These are phyloP conservation scores for Aculops lycopersici DNA, from an alignment of 1,140 invertebrate genomes.

Conservation along the genomic window DNA sequence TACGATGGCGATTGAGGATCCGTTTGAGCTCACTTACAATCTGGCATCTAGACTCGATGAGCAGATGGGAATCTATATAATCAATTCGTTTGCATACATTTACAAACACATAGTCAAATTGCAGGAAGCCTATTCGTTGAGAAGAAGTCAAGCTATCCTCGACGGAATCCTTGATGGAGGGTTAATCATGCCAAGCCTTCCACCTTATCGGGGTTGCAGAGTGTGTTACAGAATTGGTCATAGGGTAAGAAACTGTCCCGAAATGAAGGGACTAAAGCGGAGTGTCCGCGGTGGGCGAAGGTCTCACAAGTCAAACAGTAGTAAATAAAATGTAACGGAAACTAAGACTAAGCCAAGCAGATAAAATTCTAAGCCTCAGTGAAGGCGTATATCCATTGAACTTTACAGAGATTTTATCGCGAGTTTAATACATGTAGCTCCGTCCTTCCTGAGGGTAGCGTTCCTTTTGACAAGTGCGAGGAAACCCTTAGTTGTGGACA, in stretches of 20 bases:
- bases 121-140: conserved; percentile 12
- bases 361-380: no score
- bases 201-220: conserved; percentile 23
- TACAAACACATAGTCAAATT: conserved; percentile 18
- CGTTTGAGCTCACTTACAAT: conserved; percentile 26
- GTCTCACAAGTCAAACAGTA: no score
- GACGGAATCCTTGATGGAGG: conserved; percentile 17
- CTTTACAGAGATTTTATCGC: no score
- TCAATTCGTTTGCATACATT: conserved; percentile 10
- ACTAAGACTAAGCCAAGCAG: no score
- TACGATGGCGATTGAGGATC: conserved; percentile 26
- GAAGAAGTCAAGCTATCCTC: neutral
- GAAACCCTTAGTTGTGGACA: no score
- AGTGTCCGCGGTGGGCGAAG: no score
- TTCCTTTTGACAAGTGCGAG: no score
- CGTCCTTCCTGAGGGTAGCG: no score
- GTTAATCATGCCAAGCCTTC: conserved; percentile 19
- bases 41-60: conserved; percentile 22
- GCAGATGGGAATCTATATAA: conserved; percentile 20
- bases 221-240: conserved; percentile 26
- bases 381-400: no score
- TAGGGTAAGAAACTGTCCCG: conserved; percentile 20
- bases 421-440: no score
- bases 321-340: no score
- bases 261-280: no score